Evolutionary conservation across 2,113 vertebrate species (phyloP), one percentile per base, ranked within the genome.

Genomic region (Misgurnus anguillicaudatus): DNA sequence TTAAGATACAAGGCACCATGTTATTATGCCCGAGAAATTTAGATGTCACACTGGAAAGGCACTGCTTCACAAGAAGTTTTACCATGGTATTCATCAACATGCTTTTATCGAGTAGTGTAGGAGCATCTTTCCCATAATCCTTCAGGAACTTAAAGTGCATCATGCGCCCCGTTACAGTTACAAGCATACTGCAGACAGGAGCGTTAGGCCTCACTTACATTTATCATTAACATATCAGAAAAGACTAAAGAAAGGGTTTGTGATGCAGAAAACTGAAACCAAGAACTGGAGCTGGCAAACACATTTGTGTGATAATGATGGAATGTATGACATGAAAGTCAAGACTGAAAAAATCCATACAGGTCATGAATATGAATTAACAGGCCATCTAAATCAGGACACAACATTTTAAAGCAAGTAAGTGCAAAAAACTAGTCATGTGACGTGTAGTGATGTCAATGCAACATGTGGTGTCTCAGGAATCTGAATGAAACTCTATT

Each of bases 71-170:
- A 41, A 14, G 55, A 77, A 73, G 53, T 69, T 70, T 19, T 77
- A 51, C 38, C 39, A 58, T 47, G 47, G 64, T 1, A 24, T 21
- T 76, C 64, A 86, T 76, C 24, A 85, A 79, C 39, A 42, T 21
- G 3, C 79, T 60, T 58, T 71, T 9, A 36, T 75, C 62, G 62
- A 31, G 66, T 60, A 47, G 78, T 53, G 64, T 77, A 75, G n/a
- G 73, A 70, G 68, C 73, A 81, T 51, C 47, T 21, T 64, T 69
- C 66, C 79, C 38, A 66, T 19, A 61, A 75, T 84, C 79, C 80
- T 82, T 78, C 82, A 87, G 78, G 70, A 84, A 80, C 78, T 70
- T 92, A 92, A 92, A 92, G 92, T 92, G 91, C 91, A 84, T 87
- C 58, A 76, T 51, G 17, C 14, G 81, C 82, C 82, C 72, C 13